Conservation (phyloP, 2,797 vertebrate species). For the Halcyon chelicuti region DNA sequence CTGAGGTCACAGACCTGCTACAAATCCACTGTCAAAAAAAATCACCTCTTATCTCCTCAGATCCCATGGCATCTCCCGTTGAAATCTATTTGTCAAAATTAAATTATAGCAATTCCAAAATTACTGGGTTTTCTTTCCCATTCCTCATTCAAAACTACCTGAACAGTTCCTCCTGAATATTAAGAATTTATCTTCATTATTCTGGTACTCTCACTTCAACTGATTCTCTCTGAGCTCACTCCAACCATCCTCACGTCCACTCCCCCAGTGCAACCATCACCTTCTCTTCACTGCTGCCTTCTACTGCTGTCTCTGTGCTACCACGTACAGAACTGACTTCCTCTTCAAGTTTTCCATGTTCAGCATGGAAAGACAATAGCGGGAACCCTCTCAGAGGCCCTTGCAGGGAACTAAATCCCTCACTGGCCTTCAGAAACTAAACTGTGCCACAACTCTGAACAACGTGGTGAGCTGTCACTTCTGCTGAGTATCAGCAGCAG, state of each 20-base stretch:
- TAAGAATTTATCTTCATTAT: neutral
- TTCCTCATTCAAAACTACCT: neutral
- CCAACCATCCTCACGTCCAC: neutral
- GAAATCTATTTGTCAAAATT: neutral
- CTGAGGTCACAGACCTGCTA: neutral
- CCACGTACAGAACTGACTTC: neutral
- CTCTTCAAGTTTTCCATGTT: neutral
- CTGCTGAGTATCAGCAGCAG: neutral
- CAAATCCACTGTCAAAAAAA: neutral
- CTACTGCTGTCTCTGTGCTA: neutral
- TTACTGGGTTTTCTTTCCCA: neutral
- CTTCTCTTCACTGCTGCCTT: neutral
- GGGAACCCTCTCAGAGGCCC: neutral
- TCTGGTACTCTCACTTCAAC: neutral
- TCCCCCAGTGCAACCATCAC: neutral
- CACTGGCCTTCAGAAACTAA: neutral
- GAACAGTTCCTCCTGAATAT: neutral
- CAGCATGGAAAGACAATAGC: neutral
- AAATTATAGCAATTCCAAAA: neutral
- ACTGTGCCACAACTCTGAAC: neutral
- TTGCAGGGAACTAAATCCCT: neutral
- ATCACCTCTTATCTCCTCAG: neutral
- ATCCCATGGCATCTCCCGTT: neutral
- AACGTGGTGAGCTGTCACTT: neutral
- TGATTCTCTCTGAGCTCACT: accelerated